Percentiles rank a stretch among this genome's conserved stretches.
Evolutionary conservation across 2,113 vertebrate genomes (phyloP).

Genomic region (Vimba vimba): DNA sequence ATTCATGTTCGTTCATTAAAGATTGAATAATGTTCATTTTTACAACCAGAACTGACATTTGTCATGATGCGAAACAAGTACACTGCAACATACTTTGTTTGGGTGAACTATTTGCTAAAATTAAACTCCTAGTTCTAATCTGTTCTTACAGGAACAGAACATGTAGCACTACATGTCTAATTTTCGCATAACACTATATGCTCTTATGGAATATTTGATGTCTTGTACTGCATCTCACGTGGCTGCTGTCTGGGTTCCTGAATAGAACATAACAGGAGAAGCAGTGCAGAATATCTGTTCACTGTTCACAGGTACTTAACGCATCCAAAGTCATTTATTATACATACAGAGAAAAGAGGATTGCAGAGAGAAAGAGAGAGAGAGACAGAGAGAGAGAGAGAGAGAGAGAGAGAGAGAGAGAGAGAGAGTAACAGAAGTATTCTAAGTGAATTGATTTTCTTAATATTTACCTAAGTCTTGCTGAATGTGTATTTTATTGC

Average conservation of each 20-base stretch:
- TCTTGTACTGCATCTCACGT: background rate
- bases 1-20: background rate
- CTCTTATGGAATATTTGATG: conserved; percentile 6
- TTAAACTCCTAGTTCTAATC: background rate
- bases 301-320: conserved; percentile 5
- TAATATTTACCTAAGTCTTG: background rate
- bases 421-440: background rate
- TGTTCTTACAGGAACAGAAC: background rate
- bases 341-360: conserved; percentile 17
- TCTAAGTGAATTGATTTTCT: background rate
- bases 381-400: background rate
- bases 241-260: background rate
- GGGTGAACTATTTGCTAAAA: background rate
- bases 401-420: background rate
- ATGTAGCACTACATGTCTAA: no score
- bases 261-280: background rate
- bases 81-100: background rate
- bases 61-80: background rate
- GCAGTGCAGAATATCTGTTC: conserved; percentile 3
- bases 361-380: background rate
- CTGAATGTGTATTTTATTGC: background rate
- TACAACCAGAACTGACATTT: background rate
- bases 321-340: conserved; percentile 28
- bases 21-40: background rate
- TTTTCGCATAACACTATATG: background rate